Percentiles rank a stretch among this genome's conserved stretches.
phyloP scores from a whole-genome alignment of 2,888 invertebrate genomes.

The Pantelozetes paolii region DNA sequence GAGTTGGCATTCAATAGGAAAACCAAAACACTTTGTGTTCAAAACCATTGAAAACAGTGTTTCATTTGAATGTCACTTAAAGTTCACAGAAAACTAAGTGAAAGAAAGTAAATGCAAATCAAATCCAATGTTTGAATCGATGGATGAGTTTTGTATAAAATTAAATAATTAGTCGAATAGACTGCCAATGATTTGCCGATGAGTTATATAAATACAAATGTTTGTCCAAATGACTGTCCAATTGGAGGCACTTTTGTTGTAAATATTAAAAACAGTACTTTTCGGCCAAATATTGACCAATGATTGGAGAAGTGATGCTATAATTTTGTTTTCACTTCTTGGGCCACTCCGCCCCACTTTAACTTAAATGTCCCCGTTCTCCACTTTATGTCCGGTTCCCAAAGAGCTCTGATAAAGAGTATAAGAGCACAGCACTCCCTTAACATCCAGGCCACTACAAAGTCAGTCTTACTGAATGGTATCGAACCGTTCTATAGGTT shows the following conservation, averaged over 20 bases:
- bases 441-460: slow-evolving; percentile 88
- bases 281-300: slow-evolving; percentile 28
- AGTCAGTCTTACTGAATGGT: slow-evolving; percentile 91
- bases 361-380: slow-evolving; percentile 82
- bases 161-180: slow-evolving; percentile 31
- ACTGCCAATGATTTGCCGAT: slow-evolving; percentile 30
- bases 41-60: background rate
- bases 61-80: background rate
- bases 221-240: background rate
- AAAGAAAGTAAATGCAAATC: background rate
- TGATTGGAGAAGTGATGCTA: slow-evolving; percentile 39
- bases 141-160: slow-evolving; percentile 30
- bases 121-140: background rate
- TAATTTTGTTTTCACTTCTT: slow-evolving; percentile 71
- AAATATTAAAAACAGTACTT: background rate
- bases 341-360: slow-evolving; percentile 91
- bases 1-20: no score
- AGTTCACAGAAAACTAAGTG: no score
- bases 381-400: slow-evolving; percentile 88
- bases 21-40: no score
- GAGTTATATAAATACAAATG: slow-evolving; percentile 5
- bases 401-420: slow-evolving; percentile 77
- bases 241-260: slow-evolving; percentile 31
- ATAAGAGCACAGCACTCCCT: slow-evolving; percentile 86
- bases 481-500: slow-evolving; percentile 73